phyloP scores from a whole-genome alignment of 1,140 invertebrate genomes.

The Paramacrobiotus metropolitanus region DNA sequence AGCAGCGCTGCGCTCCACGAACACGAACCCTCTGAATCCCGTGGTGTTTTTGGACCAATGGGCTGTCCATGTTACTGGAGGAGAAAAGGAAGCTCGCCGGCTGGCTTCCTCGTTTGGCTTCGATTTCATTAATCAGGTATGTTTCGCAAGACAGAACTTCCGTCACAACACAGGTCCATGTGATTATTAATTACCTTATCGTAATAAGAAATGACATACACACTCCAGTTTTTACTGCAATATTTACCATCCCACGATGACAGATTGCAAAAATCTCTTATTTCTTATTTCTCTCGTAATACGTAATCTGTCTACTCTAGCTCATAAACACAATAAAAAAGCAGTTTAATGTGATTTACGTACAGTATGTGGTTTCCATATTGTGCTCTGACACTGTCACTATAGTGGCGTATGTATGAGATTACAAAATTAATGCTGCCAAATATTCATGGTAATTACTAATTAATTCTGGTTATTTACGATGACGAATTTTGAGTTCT shows the following conservation, averaged over 20 bases:
- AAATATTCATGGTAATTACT: too few species aligned
- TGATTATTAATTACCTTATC: background rate
- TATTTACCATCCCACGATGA: background rate
- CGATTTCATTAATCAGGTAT: background rate
- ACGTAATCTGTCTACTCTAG: too few species aligned
- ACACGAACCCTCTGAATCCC: too few species aligned
- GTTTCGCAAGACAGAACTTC: background rate
- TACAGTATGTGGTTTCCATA: too few species aligned
- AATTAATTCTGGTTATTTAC: too few species aligned
- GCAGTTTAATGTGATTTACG: too few species aligned
- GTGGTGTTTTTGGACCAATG: background rate
- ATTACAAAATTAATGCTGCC: too few species aligned
- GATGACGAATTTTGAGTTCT: too few species aligned
- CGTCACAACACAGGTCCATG: background rate
- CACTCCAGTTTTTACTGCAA: background rate
- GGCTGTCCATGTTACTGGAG: background rate
- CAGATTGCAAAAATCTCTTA: background rate
- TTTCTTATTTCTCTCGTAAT: background rate
- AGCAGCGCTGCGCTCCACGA: too few species aligned
- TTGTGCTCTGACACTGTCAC: too few species aligned
- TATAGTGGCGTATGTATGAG: too few species aligned
- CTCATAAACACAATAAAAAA: too few species aligned
- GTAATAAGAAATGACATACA: background rate
- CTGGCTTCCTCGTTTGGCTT: background rate
- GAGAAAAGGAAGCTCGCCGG: background rate